Base-by-base conservation (phyloP, 2,797 vertebrate genomes). In the Sebastolobus altivelis region DNA sequence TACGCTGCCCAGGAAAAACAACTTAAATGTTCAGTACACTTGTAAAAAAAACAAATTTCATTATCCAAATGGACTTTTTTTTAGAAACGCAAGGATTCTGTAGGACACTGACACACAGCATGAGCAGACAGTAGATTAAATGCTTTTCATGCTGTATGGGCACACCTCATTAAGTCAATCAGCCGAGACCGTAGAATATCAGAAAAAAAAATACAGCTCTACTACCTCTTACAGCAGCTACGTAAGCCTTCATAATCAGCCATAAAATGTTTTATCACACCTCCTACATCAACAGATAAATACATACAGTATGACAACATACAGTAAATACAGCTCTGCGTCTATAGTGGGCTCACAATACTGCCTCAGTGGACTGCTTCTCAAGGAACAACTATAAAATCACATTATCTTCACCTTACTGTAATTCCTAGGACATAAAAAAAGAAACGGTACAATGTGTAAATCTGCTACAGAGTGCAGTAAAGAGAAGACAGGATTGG, bases 191-290 rank as follows among this genome's bases (percentile, higher is more conserved):
- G 71, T 70, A 79, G 62, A 79, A 54, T 65, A 69, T 73, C 62
- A 88, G 74, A 82, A 18, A 81, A 71, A 75, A 82, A 18, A 81
- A 71, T 75, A 77, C 63, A 69, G 75, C 81, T 38, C 70, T 52
- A 12, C 59, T 52, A 12, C 56, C 69, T 80, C 82, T 66, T 63
- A 80, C 67, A 78, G 76, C 59, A 56, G 69, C 79, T 54, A 86
- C 66, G 35, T 88, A 75, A 90, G 82, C 78, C 78, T 88, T 80
- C 71, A 79, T 83, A 85, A 91, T 85, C 82, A 90, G 81, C 78
- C 67, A 85, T 89, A 85, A 91, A 90, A 88, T 75, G 37, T 88
- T 90, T 92, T 83, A 90, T 92, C 85, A 73, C 87, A 76, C 74
- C 80, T 88, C 72, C 75, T 89, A 84, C 76, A 88, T 88, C 83